These are phyloP conservation scores for Tyto alba DNA, from an alignment of 2,113 vertebrate species.

Conservation along the genomic window DNA sequence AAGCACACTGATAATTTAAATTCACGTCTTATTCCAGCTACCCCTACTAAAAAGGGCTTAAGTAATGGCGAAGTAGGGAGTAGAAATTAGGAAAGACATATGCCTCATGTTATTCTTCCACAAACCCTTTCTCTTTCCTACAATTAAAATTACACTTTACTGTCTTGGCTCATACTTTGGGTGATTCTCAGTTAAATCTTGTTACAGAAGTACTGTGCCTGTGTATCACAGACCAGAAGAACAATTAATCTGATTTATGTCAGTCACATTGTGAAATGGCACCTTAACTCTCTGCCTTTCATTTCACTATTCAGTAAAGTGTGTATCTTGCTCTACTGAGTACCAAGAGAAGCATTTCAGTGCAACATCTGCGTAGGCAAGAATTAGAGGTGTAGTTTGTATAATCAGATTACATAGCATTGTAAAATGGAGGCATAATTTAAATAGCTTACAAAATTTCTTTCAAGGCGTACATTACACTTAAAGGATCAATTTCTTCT, in stretches of 20 bases:
- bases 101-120: neutral
- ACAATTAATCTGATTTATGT: neutral
- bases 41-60: neutral
- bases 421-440: conserved; percentile 21
- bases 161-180: neutral
- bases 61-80: neutral
- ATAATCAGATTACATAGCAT: conserved; percentile 22
- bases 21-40: neutral
- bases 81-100: neutral
- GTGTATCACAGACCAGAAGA: neutral
- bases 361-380: conserved; percentile 21
- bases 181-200: neutral
- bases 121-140: neutral
- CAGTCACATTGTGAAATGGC: neutral
- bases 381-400: neutral
- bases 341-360: neutral
- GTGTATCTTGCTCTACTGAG: neutral
- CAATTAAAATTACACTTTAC: neutral
- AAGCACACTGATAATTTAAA: neutral
- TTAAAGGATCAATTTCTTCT: neutral
- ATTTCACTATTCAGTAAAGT: neutral
- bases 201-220: neutral
- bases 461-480: conserved; percentile 4
- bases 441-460: conserved; percentile 43
- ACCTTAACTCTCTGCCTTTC: neutral